Base-by-base conservation (phyloP, 2,797 vertebrate species). In the Rhinatrema bivittatum region DNA sequence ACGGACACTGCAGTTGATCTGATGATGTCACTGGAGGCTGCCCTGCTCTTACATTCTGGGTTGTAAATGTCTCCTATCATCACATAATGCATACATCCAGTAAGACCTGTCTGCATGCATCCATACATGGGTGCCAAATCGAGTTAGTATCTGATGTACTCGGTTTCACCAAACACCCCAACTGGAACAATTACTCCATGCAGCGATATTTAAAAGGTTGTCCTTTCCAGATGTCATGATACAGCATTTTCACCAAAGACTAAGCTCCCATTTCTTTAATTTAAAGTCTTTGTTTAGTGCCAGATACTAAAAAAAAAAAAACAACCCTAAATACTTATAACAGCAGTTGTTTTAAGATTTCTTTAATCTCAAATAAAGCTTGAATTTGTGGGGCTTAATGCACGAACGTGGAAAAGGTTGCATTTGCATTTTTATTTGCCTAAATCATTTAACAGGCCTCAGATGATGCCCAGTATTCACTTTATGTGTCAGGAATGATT, bases 1-100 rank as follows among this genome's bases (percentile, higher is more conserved):
- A 62, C 63, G 81, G 78, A 76, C 4, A 46, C 69, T 78, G 76
- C 70, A 70, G 73, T 73, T 72, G 72, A 66, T 71, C 64, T 69
- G 70, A 72, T 84, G 81, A 82, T 82, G 81, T 83, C 81, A 83
- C 65, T 81, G 63, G 68, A 66, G 69, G 58, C 74, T 69, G 68
- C 49, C 67, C 68, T 63, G 54, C 70, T 73, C 73, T 65, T 76
- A 72, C 56, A 76, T 76, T 78, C 70, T 73, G 58, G 72, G 72
- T 76, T 78, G 70, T 82, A 80, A 82, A 81, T 79, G 80, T 74
- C 77, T 71, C 62, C 70, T 75, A 64, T 32, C 58, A 70, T 81
- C 72, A 72, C 25, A 2, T 58, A 71, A 70, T 70, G 71, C 73
- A 77, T 78, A 62, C 57, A 66, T 81, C 70, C 70, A 67, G 50